A percentile compares a stretch with the other conserved stretches of the same genome.
Conservation (phyloP, 1,140 invertebrate species). For the Euglossa dilemma region DNA sequence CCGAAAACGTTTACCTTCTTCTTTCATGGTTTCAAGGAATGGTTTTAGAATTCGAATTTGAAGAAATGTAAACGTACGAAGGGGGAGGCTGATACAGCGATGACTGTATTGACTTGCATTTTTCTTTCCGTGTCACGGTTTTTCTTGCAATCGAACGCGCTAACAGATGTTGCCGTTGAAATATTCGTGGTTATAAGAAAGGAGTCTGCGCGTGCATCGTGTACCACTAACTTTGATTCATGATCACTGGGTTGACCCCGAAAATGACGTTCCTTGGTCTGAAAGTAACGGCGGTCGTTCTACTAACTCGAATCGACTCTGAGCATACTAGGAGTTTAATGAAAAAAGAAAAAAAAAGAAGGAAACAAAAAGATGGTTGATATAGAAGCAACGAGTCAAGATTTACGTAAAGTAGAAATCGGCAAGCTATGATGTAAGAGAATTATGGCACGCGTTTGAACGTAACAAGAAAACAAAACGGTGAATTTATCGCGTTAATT, state of each 20-base stretch:
- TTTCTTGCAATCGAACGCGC: neutral
- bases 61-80: neutral
- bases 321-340: conserved; percentile 1
- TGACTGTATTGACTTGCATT: neutral
- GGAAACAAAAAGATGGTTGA: neutral
- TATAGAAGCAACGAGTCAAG: conserved; percentile 35
- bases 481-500: too few species aligned
- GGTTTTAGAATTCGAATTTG: neutral
- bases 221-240: conserved; percentile 73
- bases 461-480: neutral
- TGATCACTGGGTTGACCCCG: conserved; percentile 52
- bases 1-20: neutral
- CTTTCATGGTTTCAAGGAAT: neutral
- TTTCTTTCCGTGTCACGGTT: neutral
- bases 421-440: neutral
- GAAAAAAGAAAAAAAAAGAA: neutral
- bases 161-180: neutral
- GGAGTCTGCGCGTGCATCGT: conserved; percentile 38
- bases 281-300: conserved; percentile 42
- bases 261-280: conserved; percentile 49
- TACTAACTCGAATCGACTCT: conserved; percentile 55
- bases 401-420: conserved; percentile 33
- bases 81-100: neutral
- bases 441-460: neutral
- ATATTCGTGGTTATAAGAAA: neutral